These are phyloP conservation scores for Propithecus deckenii DNA, from an alignment of 2,797 vertebrate genomes.

Conservation along the genomic window DNA sequence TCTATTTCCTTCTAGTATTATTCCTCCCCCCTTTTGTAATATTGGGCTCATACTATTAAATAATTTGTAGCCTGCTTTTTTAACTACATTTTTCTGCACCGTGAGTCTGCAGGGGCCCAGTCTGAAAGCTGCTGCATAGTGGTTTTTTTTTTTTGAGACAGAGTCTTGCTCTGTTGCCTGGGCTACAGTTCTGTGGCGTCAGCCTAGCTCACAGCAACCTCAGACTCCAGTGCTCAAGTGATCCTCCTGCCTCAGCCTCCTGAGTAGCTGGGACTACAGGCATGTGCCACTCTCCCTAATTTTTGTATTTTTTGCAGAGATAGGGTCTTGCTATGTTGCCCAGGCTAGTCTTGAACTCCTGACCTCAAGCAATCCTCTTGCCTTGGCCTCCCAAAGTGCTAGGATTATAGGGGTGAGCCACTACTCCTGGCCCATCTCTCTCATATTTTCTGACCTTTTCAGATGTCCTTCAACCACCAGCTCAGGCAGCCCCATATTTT, in stretches of 20 bases:
- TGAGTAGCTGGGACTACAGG: background rate
- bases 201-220: background rate
- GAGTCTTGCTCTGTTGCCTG: background rate
- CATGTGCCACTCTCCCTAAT: background rate
- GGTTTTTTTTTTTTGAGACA: no score
- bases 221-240: background rate
- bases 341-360: background rate
- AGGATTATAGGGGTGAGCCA: background rate
- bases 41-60: background rate
- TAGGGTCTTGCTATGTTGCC: background rate
- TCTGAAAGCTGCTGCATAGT: background rate
- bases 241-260: background rate
- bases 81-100: accelerated
- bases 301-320: background rate
- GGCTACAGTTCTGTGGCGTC: background rate
- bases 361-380: background rate
- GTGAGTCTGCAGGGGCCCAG: background rate
- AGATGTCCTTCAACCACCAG: background rate
- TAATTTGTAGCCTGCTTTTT: background rate
- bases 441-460: background rate
- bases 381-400: background rate
- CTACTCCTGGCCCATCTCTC: background rate
- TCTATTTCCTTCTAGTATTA: background rate
- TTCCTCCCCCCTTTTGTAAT: background rate
- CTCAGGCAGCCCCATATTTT: background rate